A percentile compares a stretch with the other conserved stretches of the same genome.
Conservation (phyloP, 2,797 vertebrate species). For the Coendou prehensilis region DNA sequence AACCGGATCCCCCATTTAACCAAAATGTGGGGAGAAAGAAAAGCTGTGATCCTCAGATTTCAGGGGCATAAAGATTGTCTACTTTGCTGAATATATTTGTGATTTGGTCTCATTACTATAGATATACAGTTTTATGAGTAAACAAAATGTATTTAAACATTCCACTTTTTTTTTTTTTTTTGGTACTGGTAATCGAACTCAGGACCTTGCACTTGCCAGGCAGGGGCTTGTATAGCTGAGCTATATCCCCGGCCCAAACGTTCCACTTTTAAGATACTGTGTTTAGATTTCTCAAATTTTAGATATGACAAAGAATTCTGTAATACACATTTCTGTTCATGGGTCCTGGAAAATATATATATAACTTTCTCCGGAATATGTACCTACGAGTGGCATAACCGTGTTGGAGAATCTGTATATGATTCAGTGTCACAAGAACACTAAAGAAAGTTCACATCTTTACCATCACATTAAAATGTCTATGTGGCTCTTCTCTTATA, state of each 20-base stretch:
- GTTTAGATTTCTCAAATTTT: constrained; percentile 1
- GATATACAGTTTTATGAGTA: not conserved
- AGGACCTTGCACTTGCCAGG: too few species aligned
- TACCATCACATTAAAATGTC: not conserved
- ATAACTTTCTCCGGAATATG: not conserved
- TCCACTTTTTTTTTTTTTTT: not conserved
- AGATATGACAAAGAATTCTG: constrained; percentile 29
- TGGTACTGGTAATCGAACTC: too few species aligned
- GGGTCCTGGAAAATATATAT: not conserved
- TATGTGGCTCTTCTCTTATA: not conserved
- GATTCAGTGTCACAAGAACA: not conserved
- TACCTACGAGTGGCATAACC: not conserved
- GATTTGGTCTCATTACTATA: not conserved
- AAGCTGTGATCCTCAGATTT: not conserved
- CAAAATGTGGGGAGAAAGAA: not conserved
- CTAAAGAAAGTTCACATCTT: not conserved
- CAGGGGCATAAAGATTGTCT: not conserved
- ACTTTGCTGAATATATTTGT: not conserved
- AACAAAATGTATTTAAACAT: not conserved
- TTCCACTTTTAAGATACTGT: not conserved
- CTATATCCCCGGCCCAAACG: not conserved
- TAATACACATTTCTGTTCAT: not conserved
- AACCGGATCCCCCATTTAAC: not conserved
- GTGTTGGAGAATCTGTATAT: not conserved
- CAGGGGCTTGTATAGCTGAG: too few species aligned